Evolutionary conservation across 2,113 vertebrate species (phyloP).

Genomic region (Acrocephalus kingi): DNA sequence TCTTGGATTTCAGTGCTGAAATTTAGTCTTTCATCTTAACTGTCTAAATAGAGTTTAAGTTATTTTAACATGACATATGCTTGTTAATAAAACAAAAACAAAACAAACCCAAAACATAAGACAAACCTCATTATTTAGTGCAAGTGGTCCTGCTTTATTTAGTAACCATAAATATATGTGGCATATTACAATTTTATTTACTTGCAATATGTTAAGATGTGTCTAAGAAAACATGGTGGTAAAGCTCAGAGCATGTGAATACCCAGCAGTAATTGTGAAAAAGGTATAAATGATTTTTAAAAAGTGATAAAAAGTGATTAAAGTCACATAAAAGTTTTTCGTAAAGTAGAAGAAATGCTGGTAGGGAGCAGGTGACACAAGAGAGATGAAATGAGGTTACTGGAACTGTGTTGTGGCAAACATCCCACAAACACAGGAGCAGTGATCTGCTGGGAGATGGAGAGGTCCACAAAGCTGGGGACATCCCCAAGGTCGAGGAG

Average conservation of each 20-base stretch:
- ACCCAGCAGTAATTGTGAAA: neutral
- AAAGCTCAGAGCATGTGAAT: neutral
- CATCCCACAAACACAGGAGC: neutral
- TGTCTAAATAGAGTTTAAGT: neutral
- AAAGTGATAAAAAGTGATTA: neutral
- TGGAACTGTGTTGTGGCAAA: neutral
- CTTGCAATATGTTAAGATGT: rapidly evolving
- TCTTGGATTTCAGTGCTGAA: neutral
- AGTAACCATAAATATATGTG: neutral
- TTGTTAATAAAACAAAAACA: rapidly evolving
- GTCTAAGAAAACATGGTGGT: neutral
- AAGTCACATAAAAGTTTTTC: neutral
- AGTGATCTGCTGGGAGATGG: neutral
- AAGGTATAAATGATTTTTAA: neutral
- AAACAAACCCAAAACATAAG: neutral
- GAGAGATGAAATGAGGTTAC: neutral
- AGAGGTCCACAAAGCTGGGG: neutral
- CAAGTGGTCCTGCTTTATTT: neutral
- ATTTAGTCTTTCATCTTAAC: neutral
- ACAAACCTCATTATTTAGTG: neutral
- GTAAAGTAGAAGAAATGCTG: neutral
- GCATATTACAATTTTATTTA: neutral
- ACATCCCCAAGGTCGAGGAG: neutral
- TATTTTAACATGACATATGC: neutral
- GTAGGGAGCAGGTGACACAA: neutral